Evolutionary conservation across 2,797 vertebrate species (phyloP).

Genomic region (Oreochromis mossambicus): DNA sequence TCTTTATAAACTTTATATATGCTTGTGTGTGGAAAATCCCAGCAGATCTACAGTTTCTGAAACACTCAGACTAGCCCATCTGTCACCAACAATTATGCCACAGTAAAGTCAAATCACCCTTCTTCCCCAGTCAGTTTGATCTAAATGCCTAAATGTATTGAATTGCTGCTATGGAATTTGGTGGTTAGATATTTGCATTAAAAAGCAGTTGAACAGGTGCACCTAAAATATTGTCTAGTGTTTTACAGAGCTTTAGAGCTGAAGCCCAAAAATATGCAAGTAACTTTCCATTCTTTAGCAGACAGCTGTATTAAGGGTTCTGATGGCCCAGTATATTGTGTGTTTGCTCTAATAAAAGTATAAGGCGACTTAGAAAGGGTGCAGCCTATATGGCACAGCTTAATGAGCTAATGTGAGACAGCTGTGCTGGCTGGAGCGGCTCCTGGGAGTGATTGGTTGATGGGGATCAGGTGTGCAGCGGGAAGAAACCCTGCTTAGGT

Average conservation of each 20-base stretch:
- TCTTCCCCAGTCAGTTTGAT: neutral
- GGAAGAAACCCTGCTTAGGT: neutral
- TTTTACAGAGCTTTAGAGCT: neutral
- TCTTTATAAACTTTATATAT: neutral
- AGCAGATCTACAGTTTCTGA: neutral
- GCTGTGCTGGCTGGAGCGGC: neutral
- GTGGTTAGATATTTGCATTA: neutral
- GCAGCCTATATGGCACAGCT: rapidly evolving
- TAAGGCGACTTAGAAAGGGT: neutral
- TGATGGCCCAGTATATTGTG: rapidly evolving
- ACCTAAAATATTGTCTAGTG: neutral
- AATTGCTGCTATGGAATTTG: neutral
- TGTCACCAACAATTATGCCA: neutral
- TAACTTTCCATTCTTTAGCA: neutral
- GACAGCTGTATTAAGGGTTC: neutral
- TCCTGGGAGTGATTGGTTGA: neutral
- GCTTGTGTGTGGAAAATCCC: neutral
- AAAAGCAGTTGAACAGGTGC: neutral
- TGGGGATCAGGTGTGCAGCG: neutral
- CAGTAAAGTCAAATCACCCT: neutral
- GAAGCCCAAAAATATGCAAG: neutral
- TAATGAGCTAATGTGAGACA: neutral
- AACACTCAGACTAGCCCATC: neutral
- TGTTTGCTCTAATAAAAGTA: neutral
- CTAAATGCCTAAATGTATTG: neutral